Base-by-base conservation (phyloP, 1,140 invertebrate genomes). In the Cyphomyrmex costatus region DNA sequence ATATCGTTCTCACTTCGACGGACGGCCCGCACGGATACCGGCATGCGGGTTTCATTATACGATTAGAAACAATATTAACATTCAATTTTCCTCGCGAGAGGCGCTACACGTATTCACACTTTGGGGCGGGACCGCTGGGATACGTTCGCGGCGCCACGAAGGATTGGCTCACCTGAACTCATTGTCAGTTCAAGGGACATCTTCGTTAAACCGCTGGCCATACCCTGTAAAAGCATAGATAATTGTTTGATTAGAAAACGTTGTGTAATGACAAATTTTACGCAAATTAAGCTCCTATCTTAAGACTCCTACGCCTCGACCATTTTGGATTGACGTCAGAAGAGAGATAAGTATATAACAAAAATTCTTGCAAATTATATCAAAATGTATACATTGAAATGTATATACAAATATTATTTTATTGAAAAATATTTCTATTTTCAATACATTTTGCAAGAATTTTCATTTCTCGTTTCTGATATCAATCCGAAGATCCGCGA, bases 121-220 rank as follows among this genome's bases (percentile, higher is more conserved):
- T 91, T 88, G 88, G 85, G 86, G 84, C 70, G 61, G 56, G 76
- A 78, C 77, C 87, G 78, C 60, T 87, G 90, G 76, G 53, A 46
- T 74, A 68, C 84, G 79, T 86, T 71, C 60, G 71, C 83, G 71
- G 70, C 14, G 65, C 65, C 70, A 86, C 80, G 89, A 80, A 86
- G 71, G 77, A 73, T 12, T 56, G 77, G 46, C 74, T 90, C 89
- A 86, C 86, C 77, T 89, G 77, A 77, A 90, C 71, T 92, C 51
- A 53, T 53, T 53, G 51, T 53, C 89, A 78, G 92, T 76, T 88
- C 88, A 87, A 88, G 74, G 86, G 86, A 90, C 83, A 36, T 93
- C 91, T 94, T 94, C 92, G 95, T 96, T 96, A 96, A 95, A 96
- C 96, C 89, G 96, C 95, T 92, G 96, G 96, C 96, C 96, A 96